Conservation (phyloP, 2,797 vertebrate genomes). For the Tokudaia muenninki region DNA sequence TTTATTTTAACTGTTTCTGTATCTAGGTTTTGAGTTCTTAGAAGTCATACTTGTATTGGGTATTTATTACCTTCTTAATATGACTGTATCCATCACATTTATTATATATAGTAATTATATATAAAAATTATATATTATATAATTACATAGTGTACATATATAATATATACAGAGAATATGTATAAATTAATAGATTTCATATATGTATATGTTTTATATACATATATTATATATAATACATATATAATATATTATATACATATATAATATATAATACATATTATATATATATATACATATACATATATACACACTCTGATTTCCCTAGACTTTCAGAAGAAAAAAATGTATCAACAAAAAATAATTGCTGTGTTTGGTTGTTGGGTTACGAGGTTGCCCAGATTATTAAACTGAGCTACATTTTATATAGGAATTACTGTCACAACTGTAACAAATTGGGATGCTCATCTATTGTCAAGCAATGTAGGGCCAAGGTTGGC, state of each 20-base stretch:
- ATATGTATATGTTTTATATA: neutral
- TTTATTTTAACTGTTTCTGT: neutral
- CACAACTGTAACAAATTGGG: conserved; percentile 88
- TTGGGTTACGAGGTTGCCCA: conserved; percentile 76
- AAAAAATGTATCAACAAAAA: neutral
- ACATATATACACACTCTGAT: conserved; percentile 47
- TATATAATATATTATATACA: no score
- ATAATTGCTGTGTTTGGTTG: conserved; percentile 62
- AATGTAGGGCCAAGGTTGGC: conserved; percentile 85
- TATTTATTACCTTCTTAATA: neutral
- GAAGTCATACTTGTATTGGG: neutral
- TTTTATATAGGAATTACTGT: conserved; percentile 88
- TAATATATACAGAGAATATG: neutral
- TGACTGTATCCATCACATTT: neutral
- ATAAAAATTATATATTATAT: conserved; percentile 35
- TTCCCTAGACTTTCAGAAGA: conserved; percentile 30
- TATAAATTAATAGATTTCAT: no score
- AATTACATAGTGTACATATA: neutral
- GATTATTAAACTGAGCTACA: conserved; percentile 80
- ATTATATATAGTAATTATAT: neutral
- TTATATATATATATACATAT: neutral
- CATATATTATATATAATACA: no score
- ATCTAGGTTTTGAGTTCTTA: neutral
- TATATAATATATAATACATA: no score
- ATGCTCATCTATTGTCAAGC: conserved; percentile 86